These are phyloP conservation scores for Chloropsis hardwickii DNA, from an alignment of 2,113 vertebrate genomes.

Conservation along the genomic window DNA sequence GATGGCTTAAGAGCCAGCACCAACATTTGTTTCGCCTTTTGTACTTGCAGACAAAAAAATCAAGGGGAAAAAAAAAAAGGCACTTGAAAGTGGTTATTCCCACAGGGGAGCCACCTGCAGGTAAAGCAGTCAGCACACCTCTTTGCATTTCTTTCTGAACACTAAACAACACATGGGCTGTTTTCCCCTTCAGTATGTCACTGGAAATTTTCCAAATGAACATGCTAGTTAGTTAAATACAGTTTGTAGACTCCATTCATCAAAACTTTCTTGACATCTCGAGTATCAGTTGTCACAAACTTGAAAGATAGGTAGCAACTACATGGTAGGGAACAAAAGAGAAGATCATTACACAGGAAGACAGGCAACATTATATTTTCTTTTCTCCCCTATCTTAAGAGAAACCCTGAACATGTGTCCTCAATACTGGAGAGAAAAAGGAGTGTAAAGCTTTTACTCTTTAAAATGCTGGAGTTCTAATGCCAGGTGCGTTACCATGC, in stretches of 20 bases:
- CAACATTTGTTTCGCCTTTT: conserved; percentile 20
- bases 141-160: conserved; percentile 54
- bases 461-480: not conserved
- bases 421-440: not conserved
- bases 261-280: conserved; percentile 57
- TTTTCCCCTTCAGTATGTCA: conserved; percentile 47
- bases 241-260: conserved; percentile 67
- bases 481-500: rapidly evolving
- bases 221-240: conserved; percentile 71
- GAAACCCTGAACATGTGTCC: not conserved
- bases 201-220: conserved; percentile 54
- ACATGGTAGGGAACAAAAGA: conserved; percentile 71
- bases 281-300: conserved; percentile 60
- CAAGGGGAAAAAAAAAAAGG: not conserved
- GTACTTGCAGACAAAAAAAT: conserved; percentile 38
- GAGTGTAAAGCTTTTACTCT: not conserved
- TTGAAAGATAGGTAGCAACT: conserved; percentile 59
- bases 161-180: conserved; percentile 34
- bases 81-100: not conserved
- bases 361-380: conserved; percentile 23
- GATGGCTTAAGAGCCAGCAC: conserved; percentile 22
- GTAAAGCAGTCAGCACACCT: conserved; percentile 46
- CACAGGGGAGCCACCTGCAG: conserved; percentile 38
- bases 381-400: conserved; percentile 21
- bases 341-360: conserved; percentile 60